A percentile compares a stretch with the other conserved stretches of the same genome.
Evolutionary conservation across 2,888 invertebrate species (phyloP).

Genomic region (Prosapia bicincta): DNA sequence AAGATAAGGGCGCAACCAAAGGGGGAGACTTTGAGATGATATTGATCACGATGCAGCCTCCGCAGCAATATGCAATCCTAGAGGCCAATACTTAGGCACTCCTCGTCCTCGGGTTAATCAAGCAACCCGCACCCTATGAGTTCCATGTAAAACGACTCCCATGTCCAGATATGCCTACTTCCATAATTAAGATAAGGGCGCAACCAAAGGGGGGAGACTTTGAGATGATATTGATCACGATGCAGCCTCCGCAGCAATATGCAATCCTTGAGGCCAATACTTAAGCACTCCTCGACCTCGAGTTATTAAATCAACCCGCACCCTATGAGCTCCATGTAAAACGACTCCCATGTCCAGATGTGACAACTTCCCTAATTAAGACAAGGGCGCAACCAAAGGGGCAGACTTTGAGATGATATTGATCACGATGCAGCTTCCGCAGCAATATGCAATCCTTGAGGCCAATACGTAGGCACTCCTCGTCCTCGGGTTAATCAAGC

Average conservation of each 20-base stretch:
- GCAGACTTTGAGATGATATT: not conserved
- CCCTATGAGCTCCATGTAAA: too few relatives aligned
- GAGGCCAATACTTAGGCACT: not conserved
- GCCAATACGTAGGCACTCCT: not conserved
- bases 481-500: not conserved
- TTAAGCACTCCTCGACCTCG: not conserved
- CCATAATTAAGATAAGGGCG: not conserved
- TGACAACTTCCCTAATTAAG: not conserved
- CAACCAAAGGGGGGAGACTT: not conserved
- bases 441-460: not conserved
- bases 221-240: not conserved
- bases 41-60: not conserved
- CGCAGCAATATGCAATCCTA: not conserved
- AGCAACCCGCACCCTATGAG: too few relatives aligned
- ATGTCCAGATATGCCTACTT: not conserved
- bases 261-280: not conserved
- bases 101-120: not conserved
- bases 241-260: not conserved
- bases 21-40: not conserved
- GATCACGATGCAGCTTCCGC: not conserved
- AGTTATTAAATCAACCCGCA: not conserved
- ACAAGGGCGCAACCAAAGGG: constrained; percentile 2
- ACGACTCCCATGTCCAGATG: not conserved
- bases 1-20: not conserved
- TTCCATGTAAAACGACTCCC: too few relatives aligned